Evolutionary conservation across 2,113 vertebrate genomes (phyloP).

Genomic region (Chaenocephalus aceratus): DNA sequence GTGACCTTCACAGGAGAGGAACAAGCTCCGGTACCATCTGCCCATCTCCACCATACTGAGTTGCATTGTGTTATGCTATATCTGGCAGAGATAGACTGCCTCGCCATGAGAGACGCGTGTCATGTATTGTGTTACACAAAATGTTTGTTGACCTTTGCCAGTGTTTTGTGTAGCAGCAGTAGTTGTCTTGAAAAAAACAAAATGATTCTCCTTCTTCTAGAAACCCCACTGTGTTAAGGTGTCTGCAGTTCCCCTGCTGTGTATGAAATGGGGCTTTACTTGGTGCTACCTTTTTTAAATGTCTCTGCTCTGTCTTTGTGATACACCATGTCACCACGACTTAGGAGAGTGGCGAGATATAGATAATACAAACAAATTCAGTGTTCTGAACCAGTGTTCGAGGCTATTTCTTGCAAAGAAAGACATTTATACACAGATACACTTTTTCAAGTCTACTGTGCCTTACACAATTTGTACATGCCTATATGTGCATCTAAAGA

Average conservation of each 20-base stretch:
- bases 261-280: conserved; percentile 26
- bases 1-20: neutral
- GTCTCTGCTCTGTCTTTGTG: neutral
- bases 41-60: neutral
- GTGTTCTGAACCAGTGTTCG: neutral
- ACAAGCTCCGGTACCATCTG: neutral
- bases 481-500: neutral
- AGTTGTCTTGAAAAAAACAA: conserved; percentile 30
- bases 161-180: conserved; percentile 17
- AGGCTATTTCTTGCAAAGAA: too few species aligned
- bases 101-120: conserved; percentile 21
- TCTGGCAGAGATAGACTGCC: conserved; percentile 1
- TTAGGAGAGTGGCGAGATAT: neutral
- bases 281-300: conserved; percentile 21
- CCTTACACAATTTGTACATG: neutral
- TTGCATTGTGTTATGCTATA: neutral
- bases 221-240: conserved; percentile 26
- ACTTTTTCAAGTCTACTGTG: neutral
- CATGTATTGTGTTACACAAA: conserved; percentile 23
- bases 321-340: neutral
- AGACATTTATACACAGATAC: neutral
- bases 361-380: neutral
- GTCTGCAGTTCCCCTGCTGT: conserved; percentile 24
- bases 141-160: conserved; percentile 55
- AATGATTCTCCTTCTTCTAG: neutral